Percentiles rank a stretch among this genome's conserved stretches.
phyloP scores from a whole-genome alignment of 2,113 vertebrate species.

The Chaetops frenatus region DNA sequence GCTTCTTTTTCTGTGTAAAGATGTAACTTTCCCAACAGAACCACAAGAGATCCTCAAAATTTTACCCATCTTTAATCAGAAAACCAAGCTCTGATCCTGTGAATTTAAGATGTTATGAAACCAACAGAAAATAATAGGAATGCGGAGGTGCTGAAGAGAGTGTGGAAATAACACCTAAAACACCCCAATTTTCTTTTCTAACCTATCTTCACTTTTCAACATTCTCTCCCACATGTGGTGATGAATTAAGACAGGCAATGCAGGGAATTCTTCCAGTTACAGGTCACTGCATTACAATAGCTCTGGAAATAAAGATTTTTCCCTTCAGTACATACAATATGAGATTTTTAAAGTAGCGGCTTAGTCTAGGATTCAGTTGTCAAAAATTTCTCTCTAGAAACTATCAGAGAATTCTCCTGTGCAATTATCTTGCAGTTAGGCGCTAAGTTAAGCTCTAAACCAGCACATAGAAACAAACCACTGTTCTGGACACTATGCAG shows the following conservation, averaged over 20 bases:
- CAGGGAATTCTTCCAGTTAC: constrained; percentile 41
- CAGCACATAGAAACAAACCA: not conserved
- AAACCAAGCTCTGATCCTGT: constrained; percentile 16
- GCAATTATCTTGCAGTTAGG: not conserved
- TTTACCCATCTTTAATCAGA: constrained; percentile 54
- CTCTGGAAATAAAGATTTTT: constrained; percentile 37
- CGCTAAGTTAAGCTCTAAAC: not conserved
- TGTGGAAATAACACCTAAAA: constrained; percentile 34
- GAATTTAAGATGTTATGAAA: constrained; percentile 52
- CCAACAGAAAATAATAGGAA: constrained; percentile 43
- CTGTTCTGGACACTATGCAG: not conserved
- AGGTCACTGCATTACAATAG: constrained; percentile 36
- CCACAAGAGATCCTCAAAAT: not conserved
- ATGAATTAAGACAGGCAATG: constrained; percentile 52
- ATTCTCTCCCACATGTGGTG: constrained; percentile 37
- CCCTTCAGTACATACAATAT: not conserved
- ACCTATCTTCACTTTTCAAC: constrained; percentile 15
- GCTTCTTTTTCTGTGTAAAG: not conserved
- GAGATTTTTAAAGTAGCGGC: constrained; percentile 18
- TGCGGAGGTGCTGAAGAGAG: not conserved
- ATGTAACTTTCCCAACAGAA: constrained; percentile 3
- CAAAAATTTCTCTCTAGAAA: not conserved
- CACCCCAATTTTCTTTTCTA: constrained; percentile 37
- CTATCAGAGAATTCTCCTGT: not conserved
- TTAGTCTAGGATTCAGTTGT: not conserved